phyloP scores from a whole-genome alignment of 2,797 vertebrate species.

The Anguilla pacifica region DNA sequence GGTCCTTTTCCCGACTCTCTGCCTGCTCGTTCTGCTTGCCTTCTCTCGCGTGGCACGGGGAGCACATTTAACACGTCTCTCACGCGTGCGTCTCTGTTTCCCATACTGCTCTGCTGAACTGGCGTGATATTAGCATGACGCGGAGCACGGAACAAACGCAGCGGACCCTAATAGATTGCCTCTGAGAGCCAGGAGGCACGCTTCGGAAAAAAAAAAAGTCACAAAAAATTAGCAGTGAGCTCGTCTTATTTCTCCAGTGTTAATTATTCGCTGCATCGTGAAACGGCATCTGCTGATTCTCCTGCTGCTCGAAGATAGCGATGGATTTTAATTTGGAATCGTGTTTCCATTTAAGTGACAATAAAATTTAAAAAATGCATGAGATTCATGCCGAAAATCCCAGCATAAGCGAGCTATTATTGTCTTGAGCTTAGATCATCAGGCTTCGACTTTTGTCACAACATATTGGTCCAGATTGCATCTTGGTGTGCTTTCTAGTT shows the following conservation, averaged over 20 bases:
- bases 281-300: slow-evolving; percentile 12
- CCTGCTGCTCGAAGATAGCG: background rate
- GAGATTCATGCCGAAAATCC: background rate
- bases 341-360: background rate
- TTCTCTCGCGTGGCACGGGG: background rate
- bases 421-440: too few relatives aligned
- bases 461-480: background rate
- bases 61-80: background rate
- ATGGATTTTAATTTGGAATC: background rate
- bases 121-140: background rate
- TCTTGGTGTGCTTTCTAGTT: background rate
- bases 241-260: slow-evolving; percentile 49
- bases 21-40: background rate
- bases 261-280: slow-evolving; percentile 54
- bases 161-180: slow-evolving; percentile 2
- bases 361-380: background rate
- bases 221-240: slow-evolving; percentile 51
- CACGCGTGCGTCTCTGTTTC: background rate
- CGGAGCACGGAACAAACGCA: background rate
- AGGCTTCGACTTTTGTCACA: background rate
- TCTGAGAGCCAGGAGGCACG: background rate
- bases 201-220: slow-evolving; percentile 11
- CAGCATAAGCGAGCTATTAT: background rate
- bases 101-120: background rate
- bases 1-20: background rate